These are phyloP conservation scores for Meloidogyne floridensis DNA, from an alignment of 1,140 invertebrate species.

Conservation along the genomic window DNA sequence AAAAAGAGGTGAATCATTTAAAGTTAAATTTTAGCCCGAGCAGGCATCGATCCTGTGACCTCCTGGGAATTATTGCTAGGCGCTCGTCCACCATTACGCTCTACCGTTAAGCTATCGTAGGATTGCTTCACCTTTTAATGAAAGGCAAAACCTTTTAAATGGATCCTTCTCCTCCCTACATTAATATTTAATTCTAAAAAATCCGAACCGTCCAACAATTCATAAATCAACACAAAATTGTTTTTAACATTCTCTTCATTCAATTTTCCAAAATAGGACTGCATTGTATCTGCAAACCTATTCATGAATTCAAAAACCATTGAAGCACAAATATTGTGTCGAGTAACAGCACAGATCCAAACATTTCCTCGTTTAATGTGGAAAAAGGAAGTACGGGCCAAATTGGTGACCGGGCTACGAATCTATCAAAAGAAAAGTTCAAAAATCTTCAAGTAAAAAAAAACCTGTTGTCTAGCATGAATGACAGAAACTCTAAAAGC, in stretches of 20 bases:
- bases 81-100: too few relatives aligned
- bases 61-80: too few relatives aligned
- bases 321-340: slow-evolving; percentile 99
- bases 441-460: slow-evolving; percentile 75
- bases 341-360: slow-evolving; percentile 97
- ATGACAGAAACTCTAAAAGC: slow-evolving; percentile 99
- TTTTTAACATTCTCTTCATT: slow-evolving; percentile 99
- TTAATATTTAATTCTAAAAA: too few relatives aligned
- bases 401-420: slow-evolving; percentile 96
- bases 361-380: slow-evolving; percentile 98
- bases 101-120: too few relatives aligned
- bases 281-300: slow-evolving; percentile 98
- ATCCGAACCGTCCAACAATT: slow-evolving; percentile 87
- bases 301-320: slow-evolving; percentile 99
- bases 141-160: too few relatives aligned
- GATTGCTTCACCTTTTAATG: too few relatives aligned
- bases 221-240: slow-evolving; percentile 99
- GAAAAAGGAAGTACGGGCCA: slow-evolving; percentile 97
- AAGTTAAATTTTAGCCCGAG: too few relatives aligned
- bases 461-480: slow-evolving; percentile 88
- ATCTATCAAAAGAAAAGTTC: slow-evolving; percentile 69
- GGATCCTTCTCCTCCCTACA: too few relatives aligned
- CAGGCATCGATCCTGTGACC: too few relatives aligned
- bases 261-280: slow-evolving; percentile 98
- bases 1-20: slow-evolving; percentile 55